A percentile compares a stretch with the other conserved stretches of the same genome.
phyloP scores from a whole-genome alignment of 1,140 invertebrate genomes.

The Portunus trituberculatus region DNA sequence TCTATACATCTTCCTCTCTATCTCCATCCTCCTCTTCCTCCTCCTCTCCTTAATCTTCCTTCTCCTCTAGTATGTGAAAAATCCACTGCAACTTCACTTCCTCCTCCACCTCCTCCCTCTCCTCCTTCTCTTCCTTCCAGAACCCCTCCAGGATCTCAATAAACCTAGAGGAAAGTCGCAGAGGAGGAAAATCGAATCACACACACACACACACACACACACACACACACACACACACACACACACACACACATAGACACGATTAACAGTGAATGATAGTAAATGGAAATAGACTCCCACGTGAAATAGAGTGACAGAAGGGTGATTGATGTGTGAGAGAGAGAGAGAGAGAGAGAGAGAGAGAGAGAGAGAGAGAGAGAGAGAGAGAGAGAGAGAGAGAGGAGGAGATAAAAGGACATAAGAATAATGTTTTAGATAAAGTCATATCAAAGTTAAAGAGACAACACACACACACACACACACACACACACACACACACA shows the following conservation, averaged over 20 bases:
- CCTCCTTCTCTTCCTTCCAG: background rate
- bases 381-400: too few relatives aligned
- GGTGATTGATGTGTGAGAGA: too few relatives aligned
- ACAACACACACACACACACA: background rate
- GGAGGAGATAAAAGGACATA: background rate
- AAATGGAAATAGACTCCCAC: background rate
- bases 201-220: background rate
- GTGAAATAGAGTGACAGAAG: too few relatives aligned
- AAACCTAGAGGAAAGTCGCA: background rate
- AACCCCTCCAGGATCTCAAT: background rate
- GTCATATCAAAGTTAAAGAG: too few relatives aligned
- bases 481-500: conserved; percentile 8
- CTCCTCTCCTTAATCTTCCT: too few relatives aligned
- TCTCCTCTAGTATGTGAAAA: too few relatives aligned
- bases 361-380: too few relatives aligned
- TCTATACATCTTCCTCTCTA: too few relatives aligned
- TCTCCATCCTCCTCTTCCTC: too few relatives aligned
- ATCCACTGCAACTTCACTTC: too few relatives aligned
- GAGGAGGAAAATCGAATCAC: background rate
- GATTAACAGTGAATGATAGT: background rate
- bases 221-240: background rate
- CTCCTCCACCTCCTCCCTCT: background rate
- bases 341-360: too few relatives aligned
- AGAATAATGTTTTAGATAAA: too few relatives aligned
- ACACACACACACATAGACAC: background rate